These are phyloP conservation scores for Chironomus tentans DNA, from an alignment of 2,888 invertebrate species.

Conservation along the genomic window DNA sequence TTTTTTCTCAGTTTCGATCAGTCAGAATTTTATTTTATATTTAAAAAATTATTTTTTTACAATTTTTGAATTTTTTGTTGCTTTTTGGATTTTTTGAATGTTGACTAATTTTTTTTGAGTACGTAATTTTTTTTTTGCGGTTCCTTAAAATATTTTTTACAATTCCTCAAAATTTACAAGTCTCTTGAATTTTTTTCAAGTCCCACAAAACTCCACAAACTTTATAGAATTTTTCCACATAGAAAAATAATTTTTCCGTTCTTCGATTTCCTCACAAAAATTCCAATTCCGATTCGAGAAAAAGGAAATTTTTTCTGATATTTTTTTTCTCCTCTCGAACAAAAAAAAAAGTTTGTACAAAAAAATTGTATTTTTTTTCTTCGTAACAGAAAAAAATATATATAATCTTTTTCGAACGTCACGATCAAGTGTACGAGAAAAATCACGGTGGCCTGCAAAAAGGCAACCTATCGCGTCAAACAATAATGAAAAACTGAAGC, in stretches of 20 bases:
- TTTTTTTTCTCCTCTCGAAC: neutral
- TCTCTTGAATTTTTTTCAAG: neutral
- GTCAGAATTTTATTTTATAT: no score
- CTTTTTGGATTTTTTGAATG: neutral
- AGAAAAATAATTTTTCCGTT: neutral
- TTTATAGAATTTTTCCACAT: neutral
- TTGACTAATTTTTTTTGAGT: neutral
- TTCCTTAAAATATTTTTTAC: no score
- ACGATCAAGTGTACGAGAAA: constrained; percentile 13
- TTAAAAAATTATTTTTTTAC: no score
- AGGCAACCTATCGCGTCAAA: constrained; percentile 24
- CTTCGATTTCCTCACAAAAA: neutral
- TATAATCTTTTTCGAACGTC: constrained; percentile 7
- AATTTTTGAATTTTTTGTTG: no score
- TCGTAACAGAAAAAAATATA: neutral
- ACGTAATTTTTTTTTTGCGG: neutral
- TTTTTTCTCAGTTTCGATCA: no score
- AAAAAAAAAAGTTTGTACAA: neutral
- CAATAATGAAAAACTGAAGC: constrained; percentile 25
- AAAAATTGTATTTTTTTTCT: neutral
- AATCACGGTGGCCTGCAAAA: constrained; percentile 2
- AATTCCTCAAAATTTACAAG: neutral
- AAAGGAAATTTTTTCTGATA: neutral
- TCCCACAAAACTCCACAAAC: no score
- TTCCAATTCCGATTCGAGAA: neutral